Evolutionary conservation across 2,888 invertebrate genomes (phyloP).

Genomic region (Scaptomyza polygonia): DNA sequence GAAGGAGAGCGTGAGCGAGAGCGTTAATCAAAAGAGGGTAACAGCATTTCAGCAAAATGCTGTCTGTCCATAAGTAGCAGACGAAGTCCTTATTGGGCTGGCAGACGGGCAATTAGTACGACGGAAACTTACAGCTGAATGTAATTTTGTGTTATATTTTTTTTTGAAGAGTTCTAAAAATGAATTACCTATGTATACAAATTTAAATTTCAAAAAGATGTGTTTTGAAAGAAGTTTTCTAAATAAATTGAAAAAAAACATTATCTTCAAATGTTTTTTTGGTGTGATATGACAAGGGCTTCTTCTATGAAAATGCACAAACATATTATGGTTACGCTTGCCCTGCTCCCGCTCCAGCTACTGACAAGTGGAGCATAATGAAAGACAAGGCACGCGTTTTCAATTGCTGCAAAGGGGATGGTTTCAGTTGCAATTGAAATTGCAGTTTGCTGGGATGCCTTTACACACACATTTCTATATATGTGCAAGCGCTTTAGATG

Average conservation of each 20-base stretch:
- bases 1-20: slow-evolving; percentile 21
- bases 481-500: slow-evolving; percentile 15
- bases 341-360: slow-evolving; percentile 11
- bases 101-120: slow-evolving; percentile 4
- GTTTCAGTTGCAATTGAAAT: slow-evolving; percentile 40
- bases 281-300: slow-evolving; percentile 57
- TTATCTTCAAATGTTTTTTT: not conserved
- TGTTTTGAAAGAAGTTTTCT: not conserved
- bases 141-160: not conserved
- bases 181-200: not conserved
- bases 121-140: slow-evolving; percentile 7
- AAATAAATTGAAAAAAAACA: not conserved
- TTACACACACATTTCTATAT: not conserved
- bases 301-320: not conserved
- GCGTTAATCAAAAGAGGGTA: slow-evolving; percentile 43
- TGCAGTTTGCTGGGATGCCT: slow-evolving; percentile 17
- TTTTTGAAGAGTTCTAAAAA: not conserved
- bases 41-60: slow-evolving; percentile 25
- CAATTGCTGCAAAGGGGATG: slow-evolving; percentile 23
- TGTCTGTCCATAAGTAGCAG: slow-evolving; percentile 15
- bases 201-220: not conserved
- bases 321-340: slow-evolving; percentile 3
- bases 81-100: slow-evolving; percentile 49
- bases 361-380: slow-evolving; percentile 45
- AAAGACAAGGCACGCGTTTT: slow-evolving; percentile 62